Evolutionary conservation across 1,140 invertebrate genomes (phyloP).

Genomic region (Druon quercuslanigerum): DNA sequence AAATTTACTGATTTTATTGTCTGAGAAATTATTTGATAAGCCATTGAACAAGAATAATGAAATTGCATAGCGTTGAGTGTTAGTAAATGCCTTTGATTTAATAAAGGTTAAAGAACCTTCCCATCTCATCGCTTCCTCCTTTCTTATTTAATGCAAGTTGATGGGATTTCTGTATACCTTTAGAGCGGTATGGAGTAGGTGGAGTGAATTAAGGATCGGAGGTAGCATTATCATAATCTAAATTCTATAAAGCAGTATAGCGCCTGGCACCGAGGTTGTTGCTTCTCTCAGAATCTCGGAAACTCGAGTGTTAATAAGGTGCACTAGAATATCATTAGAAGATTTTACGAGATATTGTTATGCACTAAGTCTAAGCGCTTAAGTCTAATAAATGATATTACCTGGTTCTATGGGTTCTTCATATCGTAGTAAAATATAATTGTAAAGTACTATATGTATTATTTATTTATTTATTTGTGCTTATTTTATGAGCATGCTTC

Average conservation of each 20-base stretch:
- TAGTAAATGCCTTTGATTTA: background rate
- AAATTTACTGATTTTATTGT: no score
- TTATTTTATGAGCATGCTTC: no score
- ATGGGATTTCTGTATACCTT: background rate
- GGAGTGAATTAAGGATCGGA: constrained; percentile 21
- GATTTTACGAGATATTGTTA: constrained; percentile 17
- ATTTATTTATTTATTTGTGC: background rate
- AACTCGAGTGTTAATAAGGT: constrained; percentile 8
- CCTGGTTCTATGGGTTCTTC: background rate
- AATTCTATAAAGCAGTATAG: constrained; percentile 11
- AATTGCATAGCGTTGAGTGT: no score
- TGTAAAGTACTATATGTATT: background rate
- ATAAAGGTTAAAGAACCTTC: background rate
- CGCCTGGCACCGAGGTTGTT: background rate
- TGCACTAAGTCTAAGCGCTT: background rate
- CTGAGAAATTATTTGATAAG: no score
- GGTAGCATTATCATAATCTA: constrained; percentile 20
- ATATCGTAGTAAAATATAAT: no score
- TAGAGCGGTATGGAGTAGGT: background rate
- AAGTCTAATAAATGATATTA: background rate
- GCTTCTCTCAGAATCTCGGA: background rate
- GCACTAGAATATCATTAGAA: constrained; percentile 14
- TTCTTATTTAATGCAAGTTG: background rate
- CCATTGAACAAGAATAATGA: no score
- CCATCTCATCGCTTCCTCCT: background rate